Evolutionary conservation across 2,888 invertebrate genomes (phyloP), one percentile per base, ranked within the genome.

Genomic region (Agriopis leucophaearia): DNA sequence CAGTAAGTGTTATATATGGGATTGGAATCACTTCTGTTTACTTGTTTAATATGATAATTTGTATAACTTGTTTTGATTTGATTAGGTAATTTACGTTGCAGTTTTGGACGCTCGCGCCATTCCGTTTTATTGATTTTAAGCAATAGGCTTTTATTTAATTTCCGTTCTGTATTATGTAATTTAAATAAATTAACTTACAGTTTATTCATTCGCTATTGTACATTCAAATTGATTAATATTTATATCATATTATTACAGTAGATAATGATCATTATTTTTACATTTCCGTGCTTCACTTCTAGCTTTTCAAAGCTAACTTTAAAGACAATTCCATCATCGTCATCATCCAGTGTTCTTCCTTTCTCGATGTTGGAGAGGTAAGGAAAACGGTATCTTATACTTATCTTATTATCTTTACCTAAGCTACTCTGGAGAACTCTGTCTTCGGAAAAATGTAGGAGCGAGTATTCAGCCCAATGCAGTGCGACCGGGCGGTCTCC

Each of bases 31-130:
- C 35, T 57, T 57, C 57, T 57, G 57, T 57, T 45, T 57, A 57
- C 42, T 57, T 36, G 45, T 57, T 15, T 45, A 57, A 57, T 56
- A 47, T 55, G 40, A 56, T 64, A 57, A 58, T 71, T 62, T 64
- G 60, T 64, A 57, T 64, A 47, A 64, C 52, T 56, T 56, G 47
- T 35, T 66, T 54, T 51, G 45, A 68, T 60, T 60, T 36, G 42
- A 59, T 58, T 45, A 55, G 55, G 55, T 55, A 35, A 62, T 61
- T 69, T 57, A 57, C 35, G 35, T 38, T 48, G 42, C 55, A 18
- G 42, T 40, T 63, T 48, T 35, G 40, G 8, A 47, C 40, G 45
- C 18, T 27, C 56, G n/a, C 15, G n/a, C 45, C 45, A 40, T 36
- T 57, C 8, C 27, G 15, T 40, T 56, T 56, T 42, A 63, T 55